phyloP scores from a whole-genome alignment of 1,140 invertebrate genomes.

The Saxidomus purpurata region DNA sequence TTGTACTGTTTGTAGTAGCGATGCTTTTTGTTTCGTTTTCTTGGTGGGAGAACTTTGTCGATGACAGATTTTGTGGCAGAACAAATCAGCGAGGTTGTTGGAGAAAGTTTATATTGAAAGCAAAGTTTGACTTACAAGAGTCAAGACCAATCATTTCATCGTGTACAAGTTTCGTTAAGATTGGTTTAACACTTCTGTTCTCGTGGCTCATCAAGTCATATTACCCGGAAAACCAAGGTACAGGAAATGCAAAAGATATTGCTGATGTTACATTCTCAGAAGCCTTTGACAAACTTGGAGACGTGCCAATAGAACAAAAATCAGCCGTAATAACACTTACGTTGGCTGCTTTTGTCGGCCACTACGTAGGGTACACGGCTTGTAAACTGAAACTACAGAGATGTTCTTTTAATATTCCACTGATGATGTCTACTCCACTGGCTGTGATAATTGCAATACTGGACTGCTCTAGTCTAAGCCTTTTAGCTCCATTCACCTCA shows the following conservation, averaged over 20 bases:
- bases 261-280: background rate
- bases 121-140: slow-evolving; percentile 60
- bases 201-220: background rate
- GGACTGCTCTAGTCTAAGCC: background rate
- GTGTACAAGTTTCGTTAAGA: slow-evolving; percentile 52
- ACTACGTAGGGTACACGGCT: slow-evolving; percentile 32
- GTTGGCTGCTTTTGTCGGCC: slow-evolving; percentile 39
- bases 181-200: slow-evolving; percentile 19
- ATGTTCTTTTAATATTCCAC: slow-evolving; percentile 39
- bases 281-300: slow-evolving; percentile 4
- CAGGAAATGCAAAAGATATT: background rate
- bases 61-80: slow-evolving; percentile 53
- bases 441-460: slow-evolving; percentile 2
- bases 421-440: slow-evolving; percentile 46
- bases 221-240: background rate
- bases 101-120: slow-evolving; percentile 31
- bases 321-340: slow-evolving; percentile 34
- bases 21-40: slow-evolving; percentile 62
- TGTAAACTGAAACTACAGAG: slow-evolving; percentile 55
- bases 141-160: slow-evolving; percentile 34
- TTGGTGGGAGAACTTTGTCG: slow-evolving; percentile 60
- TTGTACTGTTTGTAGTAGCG: background rate
- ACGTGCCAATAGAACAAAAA: background rate
- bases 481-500: slow-evolving; percentile 16
- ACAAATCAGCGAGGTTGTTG: background rate